These are phyloP conservation scores for Pinna nobilis DNA, from an alignment of 1,140 invertebrate genomes.

Conservation along the genomic window DNA sequence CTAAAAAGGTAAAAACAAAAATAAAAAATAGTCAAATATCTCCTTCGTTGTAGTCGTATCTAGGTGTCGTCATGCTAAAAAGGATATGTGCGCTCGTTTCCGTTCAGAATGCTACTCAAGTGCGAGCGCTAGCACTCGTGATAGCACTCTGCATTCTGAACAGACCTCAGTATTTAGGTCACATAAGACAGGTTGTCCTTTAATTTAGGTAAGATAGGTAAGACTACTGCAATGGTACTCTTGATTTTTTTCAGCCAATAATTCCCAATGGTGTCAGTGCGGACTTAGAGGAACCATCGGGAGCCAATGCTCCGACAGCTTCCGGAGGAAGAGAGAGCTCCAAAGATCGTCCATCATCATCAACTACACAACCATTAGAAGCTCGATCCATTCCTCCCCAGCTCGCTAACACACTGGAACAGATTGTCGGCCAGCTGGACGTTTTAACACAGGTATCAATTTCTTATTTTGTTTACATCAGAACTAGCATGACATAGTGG, in stretches of 20 bases:
- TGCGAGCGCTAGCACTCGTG: too few species aligned
- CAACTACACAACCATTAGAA: slow-evolving; percentile 60
- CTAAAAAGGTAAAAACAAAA: too few species aligned
- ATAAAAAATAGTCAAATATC: too few species aligned
- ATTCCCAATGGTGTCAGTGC: slow-evolving; percentile 18
- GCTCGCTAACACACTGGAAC: slow-evolving; percentile 70
- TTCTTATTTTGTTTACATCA: neutral
- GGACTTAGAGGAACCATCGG: slow-evolving; percentile 22
- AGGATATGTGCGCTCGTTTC: too few species aligned
- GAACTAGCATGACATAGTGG: neutral
- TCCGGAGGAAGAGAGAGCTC: neutral
- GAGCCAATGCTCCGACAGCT: slow-evolving; percentile 29
- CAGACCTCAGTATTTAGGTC: too few species aligned
- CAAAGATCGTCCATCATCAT: slow-evolving; percentile 18
- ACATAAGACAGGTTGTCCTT: too few species aligned
- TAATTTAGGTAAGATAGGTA: too few species aligned
- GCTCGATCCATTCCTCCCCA: slow-evolving; percentile 57
- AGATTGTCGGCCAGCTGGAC: slow-evolving; percentile 74
- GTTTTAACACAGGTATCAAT: slow-evolving; percentile 72
- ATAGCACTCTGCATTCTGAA: too few species aligned
- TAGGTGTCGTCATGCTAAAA: too few species aligned
- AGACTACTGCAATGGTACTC: too few species aligned
- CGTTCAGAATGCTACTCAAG: too few species aligned
- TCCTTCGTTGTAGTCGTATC: too few species aligned
- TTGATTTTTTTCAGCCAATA: slow-evolving; percentile 2